Percentiles rank a stretch among this genome's conserved stretches.
Conservation (phyloP, 2,888 invertebrate genomes). For the Apotomis capreana region DNA sequence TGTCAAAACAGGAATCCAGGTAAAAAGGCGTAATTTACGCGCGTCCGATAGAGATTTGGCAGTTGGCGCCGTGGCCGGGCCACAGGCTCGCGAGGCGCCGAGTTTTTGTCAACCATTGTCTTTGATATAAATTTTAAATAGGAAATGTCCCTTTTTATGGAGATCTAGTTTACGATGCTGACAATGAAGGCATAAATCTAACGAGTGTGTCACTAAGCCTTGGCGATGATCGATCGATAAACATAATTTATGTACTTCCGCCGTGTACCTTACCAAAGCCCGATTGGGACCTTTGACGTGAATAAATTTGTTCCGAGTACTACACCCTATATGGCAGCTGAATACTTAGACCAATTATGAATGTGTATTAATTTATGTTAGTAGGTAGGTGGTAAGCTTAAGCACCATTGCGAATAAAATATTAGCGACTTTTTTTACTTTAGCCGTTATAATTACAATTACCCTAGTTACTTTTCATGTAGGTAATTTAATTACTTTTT, state of each 20-base stretch:
- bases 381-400: no score
- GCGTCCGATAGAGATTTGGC: constrained; percentile 83
- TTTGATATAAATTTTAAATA: constrained; percentile 83
- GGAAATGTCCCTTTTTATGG: constrained; percentile 83
- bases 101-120: constrained; percentile 83
- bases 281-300: constrained; percentile 57
- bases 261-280: constrained; percentile 53
- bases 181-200: constrained; percentile 83
- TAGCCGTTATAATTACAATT: no score
- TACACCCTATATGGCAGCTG: constrained; percentile 24
- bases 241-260: constrained; percentile 83
- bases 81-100: constrained; percentile 76
- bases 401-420: no score
- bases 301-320: constrained; percentile 28
- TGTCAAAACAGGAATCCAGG: constrained; percentile 84
- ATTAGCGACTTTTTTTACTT: no score
- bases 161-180: constrained; percentile 83
- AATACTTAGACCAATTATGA: constrained; percentile 13
- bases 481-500: no score
- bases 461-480: no score
- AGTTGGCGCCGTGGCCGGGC: constrained; percentile 77
- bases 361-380: background rate
- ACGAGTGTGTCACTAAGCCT: constrained; percentile 73
- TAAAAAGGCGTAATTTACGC: constrained; percentile 84
- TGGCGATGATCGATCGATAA: constrained; percentile 82